Percentiles rank a stretch among this genome's conserved stretches.
Conservation (phyloP, 2,797 vertebrate species). For the Danio kyathit region DNA sequence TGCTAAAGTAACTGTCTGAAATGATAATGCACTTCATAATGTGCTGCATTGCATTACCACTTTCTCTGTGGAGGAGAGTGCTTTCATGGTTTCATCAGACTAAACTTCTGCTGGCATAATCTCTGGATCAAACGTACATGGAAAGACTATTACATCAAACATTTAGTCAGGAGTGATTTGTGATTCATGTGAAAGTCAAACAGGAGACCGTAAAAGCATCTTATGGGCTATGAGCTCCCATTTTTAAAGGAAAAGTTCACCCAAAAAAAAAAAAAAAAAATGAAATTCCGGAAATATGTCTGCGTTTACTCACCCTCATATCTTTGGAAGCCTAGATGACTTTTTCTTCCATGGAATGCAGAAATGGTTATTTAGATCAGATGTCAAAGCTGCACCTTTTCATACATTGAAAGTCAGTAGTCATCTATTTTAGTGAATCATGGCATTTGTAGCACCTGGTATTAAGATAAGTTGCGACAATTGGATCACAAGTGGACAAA, state of each 20-base stretch:
- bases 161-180: constrained; percentile 43
- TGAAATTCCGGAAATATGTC: neutral
- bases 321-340: neutral
- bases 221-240: neutral
- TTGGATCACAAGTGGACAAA: too few relatives aligned
- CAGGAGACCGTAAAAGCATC: constrained; percentile 18
- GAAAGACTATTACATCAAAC: constrained; percentile 45
- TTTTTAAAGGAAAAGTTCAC: neutral
- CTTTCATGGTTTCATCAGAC: constrained; percentile 38
- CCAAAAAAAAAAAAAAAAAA: neutral
- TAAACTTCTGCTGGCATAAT: constrained; percentile 38
- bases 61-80: constrained; percentile 27
- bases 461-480: too few relatives aligned
- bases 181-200: constrained; percentile 31
- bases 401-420: neutral
- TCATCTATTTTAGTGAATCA: neutral
- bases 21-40: constrained; percentile 39
- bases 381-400: neutral
- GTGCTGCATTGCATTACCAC: constrained; percentile 31
- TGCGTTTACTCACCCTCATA: neutral
- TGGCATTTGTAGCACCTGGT: neutral
- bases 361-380: neutral
- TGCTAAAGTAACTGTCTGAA: constrained; percentile 45
- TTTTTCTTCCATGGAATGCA: neutral
- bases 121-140: constrained; percentile 43